A percentile compares a stretch with the other conserved stretches of the same genome.
These are phyloP conservation scores for Eretmocerus hayati DNA, from an alignment of 2,888 invertebrate genomes.

Conservation along the genomic window DNA sequence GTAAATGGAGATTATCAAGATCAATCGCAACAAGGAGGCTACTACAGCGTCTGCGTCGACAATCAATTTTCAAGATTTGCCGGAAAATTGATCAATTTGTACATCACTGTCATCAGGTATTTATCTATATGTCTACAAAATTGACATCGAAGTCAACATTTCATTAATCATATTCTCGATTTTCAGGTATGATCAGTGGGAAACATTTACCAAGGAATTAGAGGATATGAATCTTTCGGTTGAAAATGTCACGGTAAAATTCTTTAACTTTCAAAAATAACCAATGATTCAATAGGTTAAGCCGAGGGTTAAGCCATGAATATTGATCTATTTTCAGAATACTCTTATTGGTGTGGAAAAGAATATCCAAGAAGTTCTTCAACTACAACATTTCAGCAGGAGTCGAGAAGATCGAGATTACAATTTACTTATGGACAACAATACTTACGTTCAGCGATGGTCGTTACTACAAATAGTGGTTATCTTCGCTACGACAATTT, in stretches of 20 bases:
- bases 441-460: constrained; percentile 82
- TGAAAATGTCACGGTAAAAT: constrained; percentile 77
- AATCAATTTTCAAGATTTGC: constrained; percentile 90
- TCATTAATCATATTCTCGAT: neutral
- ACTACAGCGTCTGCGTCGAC: constrained; percentile 86
- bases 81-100: constrained; percentile 80
- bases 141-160: neutral
- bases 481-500: constrained; percentile 67
- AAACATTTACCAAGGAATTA: constrained; percentile 81
- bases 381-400: constrained; percentile 73
- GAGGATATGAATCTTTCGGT: constrained; percentile 82
- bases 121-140: neutral
- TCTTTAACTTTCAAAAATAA: neutral
- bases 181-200: constrained; percentile 82
- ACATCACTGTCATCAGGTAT: constrained; percentile 76
- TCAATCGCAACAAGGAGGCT: constrained; percentile 71
- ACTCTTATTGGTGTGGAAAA: constrained; percentile 71
- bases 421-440: constrained; percentile 73
- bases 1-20: constrained; percentile 86
- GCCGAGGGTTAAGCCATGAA: too few relatives aligned
- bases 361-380: constrained; percentile 78
- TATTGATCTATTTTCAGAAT: constrained; percentile 51
- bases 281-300: too few relatives aligned
- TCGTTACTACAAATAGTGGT: constrained; percentile 80
- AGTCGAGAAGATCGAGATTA: constrained; percentile 77